These are phyloP conservation scores for Pteruthius melanotis DNA, from an alignment of 2,113 vertebrate species.

Conservation along the genomic window DNA sequence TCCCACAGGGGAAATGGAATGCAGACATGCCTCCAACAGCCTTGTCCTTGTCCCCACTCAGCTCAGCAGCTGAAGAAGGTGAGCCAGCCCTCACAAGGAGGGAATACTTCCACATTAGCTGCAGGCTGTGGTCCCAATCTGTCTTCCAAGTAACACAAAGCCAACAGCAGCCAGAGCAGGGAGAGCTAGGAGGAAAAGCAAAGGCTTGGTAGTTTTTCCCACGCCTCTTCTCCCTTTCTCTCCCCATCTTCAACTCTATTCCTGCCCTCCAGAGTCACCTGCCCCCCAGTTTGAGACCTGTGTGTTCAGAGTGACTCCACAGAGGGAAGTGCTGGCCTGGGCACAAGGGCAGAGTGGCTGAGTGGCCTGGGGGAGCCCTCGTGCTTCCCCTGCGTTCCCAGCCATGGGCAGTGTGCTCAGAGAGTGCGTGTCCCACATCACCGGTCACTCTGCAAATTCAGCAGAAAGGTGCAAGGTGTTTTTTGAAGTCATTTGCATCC, in stretches of 20 bases:
- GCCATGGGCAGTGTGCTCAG: rapidly evolving
- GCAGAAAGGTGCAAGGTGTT: not conserved
- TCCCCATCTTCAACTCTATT: not conserved
- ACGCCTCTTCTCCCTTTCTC: not conserved
- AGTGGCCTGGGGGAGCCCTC: not conserved
- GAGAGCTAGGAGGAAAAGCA: not conserved
- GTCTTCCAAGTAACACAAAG: not conserved
- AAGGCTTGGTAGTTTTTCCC: not conserved
- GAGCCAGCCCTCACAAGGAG: not conserved
- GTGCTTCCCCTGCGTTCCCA: not conserved
- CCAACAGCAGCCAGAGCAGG: not conserved
- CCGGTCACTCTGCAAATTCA: not conserved
- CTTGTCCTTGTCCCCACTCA: not conserved
- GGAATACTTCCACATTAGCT: not conserved
- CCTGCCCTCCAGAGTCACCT: not conserved
- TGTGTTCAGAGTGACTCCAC: not conserved
- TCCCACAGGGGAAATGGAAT: not conserved
- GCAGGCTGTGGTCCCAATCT: not conserved
- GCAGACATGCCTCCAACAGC: rapidly evolving
- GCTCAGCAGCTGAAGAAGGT: not conserved
- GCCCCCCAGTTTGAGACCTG: not conserved
- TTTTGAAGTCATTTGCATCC: not conserved
- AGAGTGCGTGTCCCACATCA: not conserved
- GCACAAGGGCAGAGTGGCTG: not conserved
- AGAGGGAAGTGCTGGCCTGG: not conserved